Evolutionary conservation across 2,113 vertebrate species (phyloP).

Genomic region (Microcebus murinus): DNA sequence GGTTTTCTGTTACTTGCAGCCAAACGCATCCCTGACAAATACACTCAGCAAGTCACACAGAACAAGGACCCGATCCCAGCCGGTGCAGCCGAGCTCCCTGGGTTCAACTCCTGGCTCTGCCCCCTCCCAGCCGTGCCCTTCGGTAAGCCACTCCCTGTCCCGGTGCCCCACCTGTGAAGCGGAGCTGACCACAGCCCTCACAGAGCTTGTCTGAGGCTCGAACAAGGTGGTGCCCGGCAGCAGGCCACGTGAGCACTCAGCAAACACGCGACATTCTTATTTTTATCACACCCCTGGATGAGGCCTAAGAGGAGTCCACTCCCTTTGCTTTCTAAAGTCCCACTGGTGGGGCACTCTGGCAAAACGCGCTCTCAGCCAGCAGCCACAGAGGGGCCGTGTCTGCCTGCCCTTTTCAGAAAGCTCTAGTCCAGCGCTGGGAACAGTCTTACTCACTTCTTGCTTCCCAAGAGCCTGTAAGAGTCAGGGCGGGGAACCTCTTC

Average conservation of each 20-base stretch:
- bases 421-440: not conserved
- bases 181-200: not conserved
- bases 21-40: not conserved
- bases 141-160: not conserved
- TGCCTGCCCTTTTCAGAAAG: conserved; percentile 11
- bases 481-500: not conserved
- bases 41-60: not conserved
- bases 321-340: conserved; percentile 58
- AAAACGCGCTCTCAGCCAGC: not conserved
- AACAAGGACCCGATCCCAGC: not conserved
- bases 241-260: rapidly evolving
- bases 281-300: not conserved
- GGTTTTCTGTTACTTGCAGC: not conserved
- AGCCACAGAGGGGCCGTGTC: not conserved
- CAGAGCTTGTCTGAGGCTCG: not conserved
- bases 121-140: not conserved
- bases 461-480: not conserved
- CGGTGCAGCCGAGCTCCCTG: not conserved
- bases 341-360: conserved; percentile 21
- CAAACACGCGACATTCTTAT: not conserved
- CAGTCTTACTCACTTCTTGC: not conserved
- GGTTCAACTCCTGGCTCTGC: not conserved
- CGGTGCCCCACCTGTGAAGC: not conserved
- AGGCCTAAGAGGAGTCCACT: conserved; percentile 31
- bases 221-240: not conserved